These are phyloP conservation scores for Eumacrocentrus americanus DNA, from an alignment of 2,888 invertebrate species.

Conservation along the genomic window DNA sequence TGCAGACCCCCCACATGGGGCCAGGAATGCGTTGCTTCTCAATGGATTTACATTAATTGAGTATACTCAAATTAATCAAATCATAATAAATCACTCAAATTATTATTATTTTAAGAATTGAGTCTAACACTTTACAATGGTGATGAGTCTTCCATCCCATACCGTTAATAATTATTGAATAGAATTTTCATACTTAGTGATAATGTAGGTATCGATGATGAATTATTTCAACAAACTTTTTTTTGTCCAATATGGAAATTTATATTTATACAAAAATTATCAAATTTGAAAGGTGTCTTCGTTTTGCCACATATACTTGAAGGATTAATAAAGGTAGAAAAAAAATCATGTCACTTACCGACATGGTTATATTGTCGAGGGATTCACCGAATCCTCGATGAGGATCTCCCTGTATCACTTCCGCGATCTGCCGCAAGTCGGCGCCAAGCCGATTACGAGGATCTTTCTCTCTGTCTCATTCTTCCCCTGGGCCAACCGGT, in stretches of 20 bases:
- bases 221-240: no score
- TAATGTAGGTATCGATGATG: no score
- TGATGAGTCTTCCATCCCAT: no score
- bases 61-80: no score
- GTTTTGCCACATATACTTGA: no score
- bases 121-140: no score
- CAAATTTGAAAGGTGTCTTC: no score
- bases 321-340: no score
- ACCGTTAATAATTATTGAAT: no score
- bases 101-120: background rate
- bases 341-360: background rate
- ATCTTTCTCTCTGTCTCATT: constrained; percentile 1
- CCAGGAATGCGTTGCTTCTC: background rate
- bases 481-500: constrained; percentile 13
- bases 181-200: no score
- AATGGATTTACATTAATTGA: constrained; percentile 27
- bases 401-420: constrained; percentile 25
- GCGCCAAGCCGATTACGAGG: constrained; percentile 23
- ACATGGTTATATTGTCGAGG: background rate
- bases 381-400: constrained; percentile 10
- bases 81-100: constrained; percentile 5
- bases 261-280: no score
- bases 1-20: constrained; percentile 20
- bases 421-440: constrained; percentile 25
- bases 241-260: no score